A percentile compares a stretch with the other conserved stretches of the same genome.
Evolutionary conservation across 1,140 invertebrate genomes (phyloP).

Genomic region (Pissodes strobi): DNA sequence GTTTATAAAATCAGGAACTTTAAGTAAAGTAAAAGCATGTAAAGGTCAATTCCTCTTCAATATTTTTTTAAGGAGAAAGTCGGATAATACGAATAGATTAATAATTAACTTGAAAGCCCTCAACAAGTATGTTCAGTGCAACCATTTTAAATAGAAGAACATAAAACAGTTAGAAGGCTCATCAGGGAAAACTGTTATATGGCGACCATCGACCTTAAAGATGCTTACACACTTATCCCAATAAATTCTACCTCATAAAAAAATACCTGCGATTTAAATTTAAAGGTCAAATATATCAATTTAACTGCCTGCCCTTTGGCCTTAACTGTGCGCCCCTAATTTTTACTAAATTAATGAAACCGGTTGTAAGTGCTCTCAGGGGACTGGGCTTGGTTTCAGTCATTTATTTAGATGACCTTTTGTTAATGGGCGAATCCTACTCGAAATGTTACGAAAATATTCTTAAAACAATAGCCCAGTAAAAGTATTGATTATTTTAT

Average conservation of each 20-base stretch:
- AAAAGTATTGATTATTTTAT: too few relatives aligned
- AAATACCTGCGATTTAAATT: conserved; percentile 44
- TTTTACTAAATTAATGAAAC: conserved; percentile 39
- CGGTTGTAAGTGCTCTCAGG: conserved; percentile 6
- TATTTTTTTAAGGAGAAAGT: background rate
- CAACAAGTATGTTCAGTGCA: background rate
- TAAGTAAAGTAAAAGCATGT: too few relatives aligned
- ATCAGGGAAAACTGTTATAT: background rate
- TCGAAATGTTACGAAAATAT: too few relatives aligned
- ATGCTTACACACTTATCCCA: too few relatives aligned
- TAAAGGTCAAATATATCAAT: conserved; percentile 39
- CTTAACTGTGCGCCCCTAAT: conserved; percentile 25
- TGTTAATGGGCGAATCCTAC: background rate
- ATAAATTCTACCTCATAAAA: conserved; percentile 34
- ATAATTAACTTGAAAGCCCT: conserved; percentile 17
- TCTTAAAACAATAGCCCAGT: too few relatives aligned
- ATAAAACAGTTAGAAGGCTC: background rate
- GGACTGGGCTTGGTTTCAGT: conserved; percentile 14
- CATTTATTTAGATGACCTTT: conserved; percentile 14
- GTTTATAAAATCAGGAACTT: too few relatives aligned
- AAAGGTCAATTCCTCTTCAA: background rate
- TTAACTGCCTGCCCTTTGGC: conserved; percentile 35
- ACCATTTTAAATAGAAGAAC: conserved; percentile 21
- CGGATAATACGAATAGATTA: too few relatives aligned
- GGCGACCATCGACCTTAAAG: background rate